Base-by-base conservation (phyloP, 2,888 invertebrate species). In the Corbicula japonica region DNA sequence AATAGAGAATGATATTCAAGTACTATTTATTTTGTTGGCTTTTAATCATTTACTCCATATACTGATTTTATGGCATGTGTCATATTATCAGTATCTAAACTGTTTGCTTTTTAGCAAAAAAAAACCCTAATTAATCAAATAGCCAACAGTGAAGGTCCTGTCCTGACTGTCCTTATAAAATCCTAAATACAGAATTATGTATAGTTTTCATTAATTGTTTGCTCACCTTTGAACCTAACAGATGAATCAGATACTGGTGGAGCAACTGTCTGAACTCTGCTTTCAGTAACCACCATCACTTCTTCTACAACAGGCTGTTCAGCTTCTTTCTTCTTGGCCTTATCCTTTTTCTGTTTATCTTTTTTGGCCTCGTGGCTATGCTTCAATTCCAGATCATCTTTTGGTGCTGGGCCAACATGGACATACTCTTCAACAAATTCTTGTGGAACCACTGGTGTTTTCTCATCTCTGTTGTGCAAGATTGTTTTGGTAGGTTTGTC, bases 401-500 rank as follows among this genome's bases (percentile, higher is more conserved):
- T 97, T 65, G 97, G 97, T 87, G 84, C 69, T 21, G 82, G 75
- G 1, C 82, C 84, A 32, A 84, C 84, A 71, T 90, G 88, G 34
- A 84, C 82, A 28, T 87, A 54, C 2, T 82, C 79, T 56, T 85
- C 83, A 21, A 81, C 76, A 35, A 76, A 54, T 38, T 88, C 87
- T 6, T 85, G 79, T 6, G 82, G 71, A 4, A 86, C 77, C n/a
- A 87, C 77, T 6, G 80, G 84, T 1, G 87, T 69, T 44, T 89
- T 88, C 68, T 91, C 92, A 71, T 89, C 90, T 72, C 96, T 96
- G 94, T 96, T 96, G 90, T 96, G 89, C 92, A 96, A 95, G 93
- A 97, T 96, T 88, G 96, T 95, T 93, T 96, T 96, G 91, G 95
- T 94, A 18, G 78, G 63, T 92, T 95, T 96, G 94, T 96, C 96